A percentile compares a stretch with the other conserved stretches of the same genome.
These are phyloP conservation scores for Drosophila bifasciata DNA, from an alignment of 1,140 invertebrate species.

Conservation along the genomic window DNA sequence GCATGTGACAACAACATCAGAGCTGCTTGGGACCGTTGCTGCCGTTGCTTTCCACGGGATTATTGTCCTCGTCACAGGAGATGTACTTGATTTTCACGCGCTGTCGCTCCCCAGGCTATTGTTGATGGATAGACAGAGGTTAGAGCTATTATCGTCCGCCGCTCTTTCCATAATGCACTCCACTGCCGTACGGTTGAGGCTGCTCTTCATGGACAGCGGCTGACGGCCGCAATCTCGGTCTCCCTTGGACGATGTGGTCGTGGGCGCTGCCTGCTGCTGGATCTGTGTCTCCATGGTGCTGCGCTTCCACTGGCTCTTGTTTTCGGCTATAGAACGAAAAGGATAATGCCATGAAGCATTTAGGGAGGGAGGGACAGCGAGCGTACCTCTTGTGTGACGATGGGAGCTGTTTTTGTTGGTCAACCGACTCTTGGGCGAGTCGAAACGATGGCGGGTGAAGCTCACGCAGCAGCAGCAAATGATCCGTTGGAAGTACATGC, in stretches of 20 bases:
- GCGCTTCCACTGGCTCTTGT: conserved; percentile 78
- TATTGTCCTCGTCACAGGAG: conserved; percentile 83
- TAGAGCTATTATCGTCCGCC: conserved; percentile 63
- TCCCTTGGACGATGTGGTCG: conserved; percentile 39
- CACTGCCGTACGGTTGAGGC: conserved; percentile 40
- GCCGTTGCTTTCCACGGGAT: conserved; percentile 65
- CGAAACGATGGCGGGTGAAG: conserved; percentile 50
- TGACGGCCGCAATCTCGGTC: conserved; percentile 25
- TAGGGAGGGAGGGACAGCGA: conserved; percentile 18
- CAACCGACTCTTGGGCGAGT: conserved; percentile 64
- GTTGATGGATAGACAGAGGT: conserved; percentile 71
- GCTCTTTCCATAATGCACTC: conserved; percentile 66
- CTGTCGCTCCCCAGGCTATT: conserved; percentile 66
- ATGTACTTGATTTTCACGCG: conserved; percentile 79
- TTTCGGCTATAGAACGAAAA: conserved; percentile 56
- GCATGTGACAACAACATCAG: conserved; percentile 46
- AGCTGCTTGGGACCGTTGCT: conserved; percentile 33
- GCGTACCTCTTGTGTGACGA: conserved; percentile 64
- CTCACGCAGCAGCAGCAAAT: conserved; percentile 84
- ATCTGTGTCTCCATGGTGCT: conserved; percentile 83
- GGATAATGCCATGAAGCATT: not conserved
- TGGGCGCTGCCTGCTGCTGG: conserved; percentile 66
- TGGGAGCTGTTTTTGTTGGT: conserved; percentile 74
- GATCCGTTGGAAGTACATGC: conserved; percentile 85
- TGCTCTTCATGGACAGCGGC: not conserved